phyloP scores from a whole-genome alignment of 2,888 invertebrate species.

The Camptogramma bilineatum region DNA sequence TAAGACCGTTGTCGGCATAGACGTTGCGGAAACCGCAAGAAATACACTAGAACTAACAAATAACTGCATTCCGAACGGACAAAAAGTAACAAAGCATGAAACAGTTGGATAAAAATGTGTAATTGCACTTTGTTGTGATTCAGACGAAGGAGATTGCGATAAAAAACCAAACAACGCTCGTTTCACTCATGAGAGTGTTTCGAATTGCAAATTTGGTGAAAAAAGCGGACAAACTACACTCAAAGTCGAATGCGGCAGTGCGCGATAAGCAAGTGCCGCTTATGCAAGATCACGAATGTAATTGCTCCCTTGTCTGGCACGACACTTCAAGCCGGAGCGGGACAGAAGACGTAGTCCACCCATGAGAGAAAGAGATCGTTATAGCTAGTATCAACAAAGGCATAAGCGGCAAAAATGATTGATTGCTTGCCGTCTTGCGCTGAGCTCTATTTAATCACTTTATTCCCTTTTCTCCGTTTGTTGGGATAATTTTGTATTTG shows the following conservation, averaged over 20 bases:
- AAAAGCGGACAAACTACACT: constrained; percentile 80
- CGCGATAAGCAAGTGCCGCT: constrained; percentile 84
- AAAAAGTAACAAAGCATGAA: constrained; percentile 35
- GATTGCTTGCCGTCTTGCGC: constrained; percentile 84
- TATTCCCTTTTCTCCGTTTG: constrained; percentile 86
- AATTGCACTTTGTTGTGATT: constrained; percentile 39
- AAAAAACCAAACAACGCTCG: constrained; percentile 61
- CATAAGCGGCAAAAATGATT: constrained; percentile 85
- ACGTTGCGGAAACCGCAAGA: constrained; percentile 44
- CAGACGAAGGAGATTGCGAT: constrained; percentile 45
- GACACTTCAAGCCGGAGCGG: constrained; percentile 83
- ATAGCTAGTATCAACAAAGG: constrained; percentile 70
- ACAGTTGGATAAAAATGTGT: constrained; percentile 34
- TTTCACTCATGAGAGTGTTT: constrained; percentile 72
- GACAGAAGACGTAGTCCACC: constrained; percentile 54
- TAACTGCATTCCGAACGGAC: constrained; percentile 32
- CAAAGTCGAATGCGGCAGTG: constrained; percentile 82
- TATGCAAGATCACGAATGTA: constrained; percentile 87
- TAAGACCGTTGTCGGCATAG: constrained; percentile 63
- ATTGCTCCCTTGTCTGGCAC: constrained; percentile 86
- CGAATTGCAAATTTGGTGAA: constrained; percentile 83
- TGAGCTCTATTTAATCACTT: constrained; percentile 87
- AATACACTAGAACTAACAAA: constrained; percentile 34
- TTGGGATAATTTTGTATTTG: constrained; percentile 85
- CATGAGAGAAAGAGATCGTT: constrained; percentile 63